These are phyloP conservation scores for Parnassius glacialis DNA, from an alignment of 2,888 invertebrate genomes.

Conservation along the genomic window DNA sequence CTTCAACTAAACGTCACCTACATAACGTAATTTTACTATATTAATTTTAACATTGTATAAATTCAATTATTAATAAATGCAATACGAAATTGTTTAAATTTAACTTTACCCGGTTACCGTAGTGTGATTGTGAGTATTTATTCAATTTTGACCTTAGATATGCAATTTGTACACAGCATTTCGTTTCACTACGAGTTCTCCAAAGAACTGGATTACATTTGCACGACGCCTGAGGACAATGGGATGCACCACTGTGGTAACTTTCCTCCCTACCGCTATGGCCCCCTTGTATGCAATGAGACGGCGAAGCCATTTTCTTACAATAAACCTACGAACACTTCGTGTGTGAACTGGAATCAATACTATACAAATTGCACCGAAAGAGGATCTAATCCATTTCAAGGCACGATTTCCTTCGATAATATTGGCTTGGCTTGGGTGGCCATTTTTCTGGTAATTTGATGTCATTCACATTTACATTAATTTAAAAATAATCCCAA, in stretches of 20 bases:
- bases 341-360: constrained; percentile 99
- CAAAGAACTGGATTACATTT: constrained; percentile 97
- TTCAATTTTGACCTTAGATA: neutral
- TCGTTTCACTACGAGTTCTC: constrained; percentile 93
- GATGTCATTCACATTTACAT: neutral
- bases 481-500: neutral
- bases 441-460: constrained; percentile 96
- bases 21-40: no score
- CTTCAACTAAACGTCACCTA: no score
- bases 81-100: no score
- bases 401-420: constrained; percentile 99
- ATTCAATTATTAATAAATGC: no score
- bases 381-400: constrained; percentile 97
- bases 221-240: constrained; percentile 94
- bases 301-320: constrained; percentile 82
- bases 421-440: constrained; percentile 99
- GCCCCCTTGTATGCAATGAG: constrained; percentile 88
- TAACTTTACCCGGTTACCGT: no score
- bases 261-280: constrained; percentile 89
- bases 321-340: constrained; percentile 85
- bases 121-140: no score
- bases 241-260: constrained; percentile 96
- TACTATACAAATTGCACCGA: constrained; percentile 98
- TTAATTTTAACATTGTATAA: no score
- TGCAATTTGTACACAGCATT: constrained; percentile 65